Base-by-base conservation (phyloP, 2,888 invertebrate species). In the Chymomyza amoena region DNA sequence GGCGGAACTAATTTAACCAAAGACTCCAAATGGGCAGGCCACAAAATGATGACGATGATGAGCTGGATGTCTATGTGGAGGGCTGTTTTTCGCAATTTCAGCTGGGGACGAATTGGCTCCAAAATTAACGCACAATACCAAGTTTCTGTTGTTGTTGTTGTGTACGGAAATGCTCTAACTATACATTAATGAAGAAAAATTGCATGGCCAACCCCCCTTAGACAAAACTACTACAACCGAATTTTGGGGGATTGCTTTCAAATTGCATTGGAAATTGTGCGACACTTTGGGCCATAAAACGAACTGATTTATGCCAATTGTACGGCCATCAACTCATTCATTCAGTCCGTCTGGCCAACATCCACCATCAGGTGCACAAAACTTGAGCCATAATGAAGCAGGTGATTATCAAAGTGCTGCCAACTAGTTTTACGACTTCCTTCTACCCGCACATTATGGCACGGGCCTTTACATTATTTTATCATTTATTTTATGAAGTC, bases 1-100 rank as follows among this genome's bases (percentile, higher is more conserved):
- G 91, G 90, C 91, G 91, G 89, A 91, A 90, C 91, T 91, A 91
- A 90, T 90, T 90, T 90, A 87, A 85, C 80, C 79, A 89, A 87
- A 87, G 84, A 89, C 88, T 85, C 75, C 84, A 82, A 88, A 89
- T 81, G 87, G 89, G 89, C 89, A 75, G 87, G 70, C 68, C 76
- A 71, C 66, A 75, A 76, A 32, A 4, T 32, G 32, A 80, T 78
- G 78, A 74, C 69, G 74, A 78, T 74, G 73, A 79, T 78, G 80
- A 32, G 68, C 18, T 73, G 69, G 67, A 72, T 32, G 39, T 20
- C 59, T 61, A 70, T 28, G 32, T 32, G 28, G 32, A 32, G 69
- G 56, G 25, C 39, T 13, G 15, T 13, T 16, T 25, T 57, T 61
- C 6, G 20, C 36, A 18, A 32, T 25, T 0, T 20, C n/a, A 3